A percentile compares a stretch with the other conserved stretches of the same genome.
Conservation (phyloP, 2,888 invertebrate species). For the Pseudanteris insignis region DNA sequence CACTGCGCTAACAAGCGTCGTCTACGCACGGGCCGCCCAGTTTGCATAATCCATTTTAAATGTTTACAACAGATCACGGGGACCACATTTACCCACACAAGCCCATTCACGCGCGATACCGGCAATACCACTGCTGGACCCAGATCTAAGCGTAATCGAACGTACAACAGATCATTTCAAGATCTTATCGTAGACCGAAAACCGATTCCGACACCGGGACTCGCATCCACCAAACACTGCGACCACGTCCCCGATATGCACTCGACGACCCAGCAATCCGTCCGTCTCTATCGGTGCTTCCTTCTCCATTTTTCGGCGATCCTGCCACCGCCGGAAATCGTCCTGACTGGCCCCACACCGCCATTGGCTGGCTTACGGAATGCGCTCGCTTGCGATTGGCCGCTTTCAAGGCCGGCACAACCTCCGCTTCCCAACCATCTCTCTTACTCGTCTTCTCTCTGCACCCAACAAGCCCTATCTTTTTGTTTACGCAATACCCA, state of each 20-base stretch:
- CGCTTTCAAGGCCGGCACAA: conserved; percentile 54
- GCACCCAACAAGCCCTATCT: no score
- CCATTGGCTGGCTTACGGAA: conserved; percentile 50
- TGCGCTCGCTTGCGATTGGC: conserved; percentile 47
- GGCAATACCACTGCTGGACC: no score
- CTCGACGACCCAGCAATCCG: conserved; percentile 41
- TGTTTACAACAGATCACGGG: no score
- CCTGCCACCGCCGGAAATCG: conserved; percentile 35
- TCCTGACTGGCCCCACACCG: conserved; percentile 12
- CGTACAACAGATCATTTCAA: no score
- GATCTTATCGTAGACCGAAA: conserved; percentile 3
- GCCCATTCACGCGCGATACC: no score
- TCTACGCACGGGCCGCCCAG: no score
- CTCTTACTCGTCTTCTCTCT: no score
- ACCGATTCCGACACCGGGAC: neutral
- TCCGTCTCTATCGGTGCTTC: conserved; percentile 27
- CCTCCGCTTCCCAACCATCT: conserved; percentile 49
- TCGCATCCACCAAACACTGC: neutral
- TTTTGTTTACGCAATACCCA: no score
- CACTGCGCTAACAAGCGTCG: no score
- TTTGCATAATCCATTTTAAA: no score
- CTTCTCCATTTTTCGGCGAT: conserved; percentile 25
- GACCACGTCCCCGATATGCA: conserved; percentile 32
- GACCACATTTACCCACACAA: no score
- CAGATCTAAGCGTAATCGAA: no score